Evolutionary conservation across 2,113 vertebrate genomes (phyloP).

Genomic region (Mixornis gularis): DNA sequence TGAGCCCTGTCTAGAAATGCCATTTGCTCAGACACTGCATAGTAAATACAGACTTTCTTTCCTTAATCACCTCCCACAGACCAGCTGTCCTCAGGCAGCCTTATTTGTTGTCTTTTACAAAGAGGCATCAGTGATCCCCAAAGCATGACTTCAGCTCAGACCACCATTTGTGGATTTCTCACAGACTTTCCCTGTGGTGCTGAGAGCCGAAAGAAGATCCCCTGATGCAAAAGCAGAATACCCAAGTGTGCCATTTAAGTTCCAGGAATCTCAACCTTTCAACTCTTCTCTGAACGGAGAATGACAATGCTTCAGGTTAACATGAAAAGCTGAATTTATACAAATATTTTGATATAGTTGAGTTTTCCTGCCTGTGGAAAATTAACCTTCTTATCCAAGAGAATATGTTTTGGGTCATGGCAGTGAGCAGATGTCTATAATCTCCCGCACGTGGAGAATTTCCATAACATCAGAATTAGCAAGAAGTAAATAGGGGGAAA

Average conservation of each 20-base stretch:
- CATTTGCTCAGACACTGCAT: not conserved
- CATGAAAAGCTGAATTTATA: not conserved
- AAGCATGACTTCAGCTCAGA: not conserved
- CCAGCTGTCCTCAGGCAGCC: not conserved
- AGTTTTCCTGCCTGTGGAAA: not conserved
- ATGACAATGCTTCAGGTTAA: not conserved
- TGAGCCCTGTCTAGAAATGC: not conserved
- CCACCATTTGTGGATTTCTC: not conserved
- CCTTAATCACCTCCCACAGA: not conserved
- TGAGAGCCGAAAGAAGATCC: not conserved
- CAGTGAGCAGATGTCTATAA: slow-evolving; percentile 36
- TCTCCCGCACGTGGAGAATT: slow-evolving; percentile 46
- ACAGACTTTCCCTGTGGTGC: not conserved
- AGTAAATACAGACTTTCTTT: not conserved
- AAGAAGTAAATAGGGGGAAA: slow-evolving; percentile 4
- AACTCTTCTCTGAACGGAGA: not conserved
- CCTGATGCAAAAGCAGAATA: not conserved
- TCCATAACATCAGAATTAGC: slow-evolving; percentile 50
- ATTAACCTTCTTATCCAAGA: slow-evolving; percentile 18
- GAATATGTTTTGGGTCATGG: not conserved
- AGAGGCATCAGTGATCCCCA: not conserved
- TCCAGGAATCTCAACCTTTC: not conserved
- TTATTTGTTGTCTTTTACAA: not conserved
- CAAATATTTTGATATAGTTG: not conserved
- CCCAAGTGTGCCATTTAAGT: not conserved